These are phyloP conservation scores for Danaus melanippus DNA, from an alignment of 1,140 invertebrate genomes.

Conservation along the genomic window DNA sequence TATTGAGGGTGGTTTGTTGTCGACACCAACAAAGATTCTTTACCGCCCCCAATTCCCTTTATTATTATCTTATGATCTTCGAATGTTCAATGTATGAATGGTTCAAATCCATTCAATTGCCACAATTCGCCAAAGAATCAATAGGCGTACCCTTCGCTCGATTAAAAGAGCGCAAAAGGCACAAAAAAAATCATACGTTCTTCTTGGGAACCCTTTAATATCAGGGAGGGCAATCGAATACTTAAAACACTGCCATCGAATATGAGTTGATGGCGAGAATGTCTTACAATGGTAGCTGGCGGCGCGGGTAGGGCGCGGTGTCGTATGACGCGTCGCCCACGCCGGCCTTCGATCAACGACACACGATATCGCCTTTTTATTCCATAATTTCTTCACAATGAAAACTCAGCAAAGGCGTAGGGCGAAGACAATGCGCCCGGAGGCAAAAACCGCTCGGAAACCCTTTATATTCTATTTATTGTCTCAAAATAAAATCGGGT, in stretches of 20 bases:
- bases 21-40: slow-evolving; percentile 42
- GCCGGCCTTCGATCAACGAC: slow-evolving; percentile 46
- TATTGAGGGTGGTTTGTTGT: slow-evolving; percentile 58
- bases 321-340: slow-evolving; percentile 56
- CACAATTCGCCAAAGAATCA: slow-evolving; percentile 65
- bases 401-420: slow-evolving; percentile 59
- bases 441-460: slow-evolving; percentile 64
- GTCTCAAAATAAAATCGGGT: slow-evolving; percentile 70
- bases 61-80: slow-evolving; percentile 60
- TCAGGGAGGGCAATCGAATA: slow-evolving; percentile 66
- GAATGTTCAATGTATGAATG: slow-evolving; percentile 47
- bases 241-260: slow-evolving; percentile 67
- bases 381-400: slow-evolving; percentile 67
- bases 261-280: slow-evolving; percentile 45
- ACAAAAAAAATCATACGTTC: slow-evolving; percentile 53
- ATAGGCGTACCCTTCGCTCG: slow-evolving; percentile 59
- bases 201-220: slow-evolving; percentile 70
- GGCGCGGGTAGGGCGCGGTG: slow-evolving; percentile 39
- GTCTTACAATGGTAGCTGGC: slow-evolving; percentile 39
- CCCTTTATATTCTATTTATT: slow-evolving; percentile 67
- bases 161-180: slow-evolving; percentile 58
- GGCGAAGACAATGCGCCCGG: slow-evolving; percentile 69
- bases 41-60: slow-evolving; percentile 52
- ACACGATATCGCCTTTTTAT: slow-evolving; percentile 68
- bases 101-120: slow-evolving; percentile 52